phyloP scores from a whole-genome alignment of 1,140 invertebrate species.

The Oedothorax gibbosus region DNA sequence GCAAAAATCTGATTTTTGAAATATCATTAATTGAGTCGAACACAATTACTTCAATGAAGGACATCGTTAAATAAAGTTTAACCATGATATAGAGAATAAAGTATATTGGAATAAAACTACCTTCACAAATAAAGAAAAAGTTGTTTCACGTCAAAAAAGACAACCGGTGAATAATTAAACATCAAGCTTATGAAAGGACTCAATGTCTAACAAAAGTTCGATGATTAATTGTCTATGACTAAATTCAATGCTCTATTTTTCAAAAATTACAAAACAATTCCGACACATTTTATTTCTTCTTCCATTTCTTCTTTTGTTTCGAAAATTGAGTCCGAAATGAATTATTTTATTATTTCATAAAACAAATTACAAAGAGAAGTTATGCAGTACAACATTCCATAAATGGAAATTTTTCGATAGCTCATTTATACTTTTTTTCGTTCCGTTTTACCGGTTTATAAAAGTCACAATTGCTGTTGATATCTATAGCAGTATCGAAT shows the following conservation, averaged over 20 bases:
- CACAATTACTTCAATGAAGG: background rate
- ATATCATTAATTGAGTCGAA: background rate
- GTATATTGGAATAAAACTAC: background rate
- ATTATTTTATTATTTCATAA: conserved; percentile 41
- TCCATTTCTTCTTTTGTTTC: conserved; percentile 32
- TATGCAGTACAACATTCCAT: background rate
- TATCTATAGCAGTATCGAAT: conserved; percentile 30
- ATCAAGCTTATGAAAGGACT: conserved; percentile 4
- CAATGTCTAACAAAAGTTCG: background rate
- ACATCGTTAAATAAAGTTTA: background rate
- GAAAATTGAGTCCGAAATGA: conserved; percentile 13
- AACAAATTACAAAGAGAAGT: conserved; percentile 10
- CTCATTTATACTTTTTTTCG: conserved; percentile 25
- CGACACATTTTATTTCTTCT: conserved; percentile 18
- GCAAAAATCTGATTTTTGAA: background rate
- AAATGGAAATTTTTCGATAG: conserved; percentile 39
- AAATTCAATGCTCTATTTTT: conserved; percentile 11
- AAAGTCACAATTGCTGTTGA: conserved; percentile 46
- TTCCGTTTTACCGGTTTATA: conserved; percentile 47
- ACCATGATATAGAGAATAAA: background rate
- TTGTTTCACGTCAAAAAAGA: conserved; percentile 1
- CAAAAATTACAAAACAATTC: conserved; percentile 24
- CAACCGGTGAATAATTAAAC: conserved; percentile 35
- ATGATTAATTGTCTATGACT: conserved; percentile 43
- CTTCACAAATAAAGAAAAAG: background rate